phyloP scores from a whole-genome alignment of 2,797 vertebrate genomes.

The Poecilia picta region DNA sequence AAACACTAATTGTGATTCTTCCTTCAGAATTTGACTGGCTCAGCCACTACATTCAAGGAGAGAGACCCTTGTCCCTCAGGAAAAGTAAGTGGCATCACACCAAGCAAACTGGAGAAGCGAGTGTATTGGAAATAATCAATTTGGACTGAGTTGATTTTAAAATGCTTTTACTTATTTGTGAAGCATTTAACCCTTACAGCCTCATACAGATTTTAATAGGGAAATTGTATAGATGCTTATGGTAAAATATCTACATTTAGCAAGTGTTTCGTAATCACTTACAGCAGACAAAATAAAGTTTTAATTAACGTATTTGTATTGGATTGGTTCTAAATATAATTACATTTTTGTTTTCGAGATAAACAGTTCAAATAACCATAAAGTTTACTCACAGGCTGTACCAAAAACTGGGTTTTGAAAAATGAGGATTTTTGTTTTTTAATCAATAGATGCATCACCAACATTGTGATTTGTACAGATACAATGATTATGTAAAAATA shows the following conservation, averaged over 20 bases:
- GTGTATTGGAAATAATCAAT: not conserved
- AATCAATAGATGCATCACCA: not conserved
- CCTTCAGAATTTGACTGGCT: slow-evolving; percentile 75
- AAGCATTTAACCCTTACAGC: not conserved
- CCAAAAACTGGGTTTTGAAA: not conserved
- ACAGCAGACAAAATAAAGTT: not conserved
- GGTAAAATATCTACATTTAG: not conserved
- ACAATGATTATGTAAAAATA: not conserved
- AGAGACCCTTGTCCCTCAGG: slow-evolving; percentile 74
- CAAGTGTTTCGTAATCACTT: not conserved
- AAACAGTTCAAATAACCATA: not conserved
- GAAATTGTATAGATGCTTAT: not conserved
- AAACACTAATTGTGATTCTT: slow-evolving; percentile 5
- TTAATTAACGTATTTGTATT: not conserved
- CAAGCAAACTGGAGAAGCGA: not conserved
- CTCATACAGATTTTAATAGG: not conserved
- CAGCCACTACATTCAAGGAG: slow-evolving; percentile 50
- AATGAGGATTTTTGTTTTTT: not conserved
- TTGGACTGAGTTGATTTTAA: not conserved
- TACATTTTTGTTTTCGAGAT: not conserved
- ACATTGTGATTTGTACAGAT: not conserved
- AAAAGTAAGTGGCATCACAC: slow-evolving; percentile 67
- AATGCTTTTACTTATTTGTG: not conserved
- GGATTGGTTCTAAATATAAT: not conserved
- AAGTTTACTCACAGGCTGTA: not conserved